Evolutionary conservation across 1,140 invertebrate genomes (phyloP).

Genomic region (Solen grandis): DNA sequence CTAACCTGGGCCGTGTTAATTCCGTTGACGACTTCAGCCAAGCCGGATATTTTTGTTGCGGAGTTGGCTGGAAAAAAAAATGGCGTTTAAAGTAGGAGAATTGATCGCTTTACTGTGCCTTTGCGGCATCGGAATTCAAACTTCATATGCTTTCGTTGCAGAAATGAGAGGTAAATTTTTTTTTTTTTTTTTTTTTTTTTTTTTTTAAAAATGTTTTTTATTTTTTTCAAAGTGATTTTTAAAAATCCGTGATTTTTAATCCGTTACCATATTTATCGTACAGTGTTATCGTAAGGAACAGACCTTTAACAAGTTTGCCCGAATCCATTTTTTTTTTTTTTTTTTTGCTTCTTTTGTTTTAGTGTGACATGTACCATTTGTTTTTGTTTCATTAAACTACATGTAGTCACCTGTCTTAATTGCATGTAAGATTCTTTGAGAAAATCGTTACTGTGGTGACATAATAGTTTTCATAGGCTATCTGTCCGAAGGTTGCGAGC

Average conservation of each 20-base stretch:
- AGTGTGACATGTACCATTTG: too few species aligned
- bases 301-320: background rate
- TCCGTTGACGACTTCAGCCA: too few species aligned
- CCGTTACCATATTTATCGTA: background rate
- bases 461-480: too few species aligned
- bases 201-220: background rate
- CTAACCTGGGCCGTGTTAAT: too few species aligned
- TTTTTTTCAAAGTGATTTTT: background rate
- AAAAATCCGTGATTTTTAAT: background rate
- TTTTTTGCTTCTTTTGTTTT: background rate
- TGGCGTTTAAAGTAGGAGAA: background rate
- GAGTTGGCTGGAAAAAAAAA: background rate
- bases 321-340: background rate
- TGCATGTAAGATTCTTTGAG: too few species aligned
- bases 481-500: too few species aligned
- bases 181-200: background rate
- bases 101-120: background rate
- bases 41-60: too few species aligned
- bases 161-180: constrained; percentile 12
- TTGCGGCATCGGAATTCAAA: constrained; percentile 18
- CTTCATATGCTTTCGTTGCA: background rate
- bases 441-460: too few species aligned
- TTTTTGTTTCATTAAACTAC: too few species aligned
- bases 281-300: too few species aligned
- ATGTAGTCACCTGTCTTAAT: too few species aligned